Percentiles rank a stretch among this genome's conserved stretches.
Evolutionary conservation across 2,113 vertebrate genomes (phyloP).

Genomic region (Rousettus leschenaultii): DNA sequence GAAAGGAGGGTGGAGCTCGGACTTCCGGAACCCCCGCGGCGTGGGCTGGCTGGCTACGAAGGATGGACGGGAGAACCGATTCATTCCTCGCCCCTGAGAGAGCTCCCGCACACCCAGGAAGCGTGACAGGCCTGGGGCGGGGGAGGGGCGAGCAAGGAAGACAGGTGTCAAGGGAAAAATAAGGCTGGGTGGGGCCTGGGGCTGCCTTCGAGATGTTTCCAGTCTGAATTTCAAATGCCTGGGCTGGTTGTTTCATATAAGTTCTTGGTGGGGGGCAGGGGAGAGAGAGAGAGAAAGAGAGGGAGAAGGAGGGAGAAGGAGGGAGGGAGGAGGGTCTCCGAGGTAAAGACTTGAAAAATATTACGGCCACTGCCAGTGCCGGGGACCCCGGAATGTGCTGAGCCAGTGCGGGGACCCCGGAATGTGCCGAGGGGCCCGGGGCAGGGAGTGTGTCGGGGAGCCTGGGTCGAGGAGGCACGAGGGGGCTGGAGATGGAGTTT

Average conservation of each 20-base stretch:
- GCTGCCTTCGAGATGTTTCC: background rate
- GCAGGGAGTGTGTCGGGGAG: background rate
- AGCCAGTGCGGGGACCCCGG: background rate
- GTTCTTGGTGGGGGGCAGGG: background rate
- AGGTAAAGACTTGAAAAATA: background rate
- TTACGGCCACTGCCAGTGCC: background rate
- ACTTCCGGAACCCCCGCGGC: background rate
- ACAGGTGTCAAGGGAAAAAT: background rate
- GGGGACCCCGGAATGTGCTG: background rate
- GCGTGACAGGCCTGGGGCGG: fast-evolving
- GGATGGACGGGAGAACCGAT: no score
- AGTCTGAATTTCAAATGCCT: background rate
- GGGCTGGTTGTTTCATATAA: background rate
- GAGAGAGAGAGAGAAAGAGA: background rate
- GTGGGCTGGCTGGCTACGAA: background rate
- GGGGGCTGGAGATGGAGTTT: background rate
- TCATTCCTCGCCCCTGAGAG: background rate
- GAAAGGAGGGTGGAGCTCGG: background rate
- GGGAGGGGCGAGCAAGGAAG: background rate
- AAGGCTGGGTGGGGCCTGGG: background rate
- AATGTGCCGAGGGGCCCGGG: background rate
- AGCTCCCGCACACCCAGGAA: background rate
- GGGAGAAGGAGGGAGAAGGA: background rate
- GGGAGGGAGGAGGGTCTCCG: background rate
- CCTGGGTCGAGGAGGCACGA: background rate